Base-by-base conservation (phyloP, 2,113 vertebrate species). In the Colius striatus region DNA sequence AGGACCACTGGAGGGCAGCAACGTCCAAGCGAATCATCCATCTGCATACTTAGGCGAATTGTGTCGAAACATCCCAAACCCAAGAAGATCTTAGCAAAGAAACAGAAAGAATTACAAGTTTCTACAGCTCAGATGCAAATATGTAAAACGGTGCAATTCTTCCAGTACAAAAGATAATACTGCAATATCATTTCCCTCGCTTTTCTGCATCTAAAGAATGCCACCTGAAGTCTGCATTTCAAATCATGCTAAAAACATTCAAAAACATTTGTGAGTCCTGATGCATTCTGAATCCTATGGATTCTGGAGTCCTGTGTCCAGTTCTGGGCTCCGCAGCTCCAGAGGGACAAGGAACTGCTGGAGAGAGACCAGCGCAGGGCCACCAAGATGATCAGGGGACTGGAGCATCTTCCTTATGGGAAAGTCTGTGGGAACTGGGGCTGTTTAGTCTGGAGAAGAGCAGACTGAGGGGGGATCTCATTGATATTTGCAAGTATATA, bases 1-100 rank as follows among this genome's bases (percentile, higher is more conserved):
- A 14, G 16, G 6, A 66, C 94, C 96, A 79, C 94, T 73, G 58
- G 94, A 95, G 95, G 96, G 95, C 96, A 95, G 95, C 89, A 97
- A 76, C 29, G 89, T 82, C 94, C 48, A 95, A 94, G 84, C 14
- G 66, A 93, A 96, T 18, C 30, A 34, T 51, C 9, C 45, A 13
- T 30, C 89, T 32, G 25, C 0, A 2, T 15, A 3, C 6, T 85
- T 38, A 3, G 0, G 20, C 29, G 32, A 91, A 70, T 4, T 13
- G 30, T 21, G 62, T 19, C 0, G 0, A 55, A n/a, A 66, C 61
- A 61, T 48, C 2, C 0, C 4, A 63, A 85, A 22, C 5, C 4
- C 3, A 2, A 21, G 29, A 51, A 43, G 23, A 34, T 2, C 5
- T 51, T 20, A 18, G 25, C 10, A 62, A 90, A 62, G 30, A 87